A percentile compares a stretch with the other conserved stretches of the same genome.
These are phyloP conservation scores for Allobates femoralis DNA, from an alignment of 2,797 vertebrate species.

Conservation along the genomic window DNA sequence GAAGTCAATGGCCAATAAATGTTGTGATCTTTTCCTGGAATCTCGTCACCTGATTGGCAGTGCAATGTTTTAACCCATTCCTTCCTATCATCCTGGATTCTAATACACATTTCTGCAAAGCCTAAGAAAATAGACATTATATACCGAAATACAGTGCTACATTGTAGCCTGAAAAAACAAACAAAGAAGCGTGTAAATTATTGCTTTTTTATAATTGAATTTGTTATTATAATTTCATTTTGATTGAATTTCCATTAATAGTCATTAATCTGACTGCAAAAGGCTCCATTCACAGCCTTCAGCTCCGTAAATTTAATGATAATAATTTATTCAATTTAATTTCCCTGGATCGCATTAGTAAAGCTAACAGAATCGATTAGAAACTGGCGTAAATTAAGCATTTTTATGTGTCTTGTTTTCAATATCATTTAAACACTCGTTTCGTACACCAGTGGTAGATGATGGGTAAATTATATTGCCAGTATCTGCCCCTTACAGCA, in stretches of 20 bases:
- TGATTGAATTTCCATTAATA: constrained; percentile 49
- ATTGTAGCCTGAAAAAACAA: neutral
- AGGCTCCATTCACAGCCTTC: constrained; percentile 18
- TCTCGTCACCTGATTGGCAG: too few relatives aligned
- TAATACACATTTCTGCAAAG: neutral
- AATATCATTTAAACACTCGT: too few relatives aligned
- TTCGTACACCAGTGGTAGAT: too few relatives aligned
- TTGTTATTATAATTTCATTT: constrained; percentile 25
- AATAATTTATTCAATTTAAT: constrained; percentile 44
- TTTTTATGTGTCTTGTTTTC: constrained; percentile 9
- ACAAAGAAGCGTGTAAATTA: constrained; percentile 26
- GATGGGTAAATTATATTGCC: too few relatives aligned
- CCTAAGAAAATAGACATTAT: neutral
- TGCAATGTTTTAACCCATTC: too few relatives aligned
- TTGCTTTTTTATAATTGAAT: constrained; percentile 22
- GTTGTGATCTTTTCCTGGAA: too few relatives aligned
- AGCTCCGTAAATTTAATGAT: neutral
- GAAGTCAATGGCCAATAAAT: too few relatives aligned
- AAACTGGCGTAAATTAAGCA: constrained; percentile 14
- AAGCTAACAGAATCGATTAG: constrained; percentile 8
- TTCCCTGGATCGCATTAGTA: neutral
- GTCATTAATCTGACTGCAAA: neutral
- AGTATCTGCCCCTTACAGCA: too few relatives aligned
- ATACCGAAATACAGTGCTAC: neutral
- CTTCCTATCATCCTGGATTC: too few relatives aligned